A percentile compares a stretch with the other conserved stretches of the same genome.
Conservation (phyloP, 2,113 vertebrate genomes). For the Odobenus rosmarus region DNA sequence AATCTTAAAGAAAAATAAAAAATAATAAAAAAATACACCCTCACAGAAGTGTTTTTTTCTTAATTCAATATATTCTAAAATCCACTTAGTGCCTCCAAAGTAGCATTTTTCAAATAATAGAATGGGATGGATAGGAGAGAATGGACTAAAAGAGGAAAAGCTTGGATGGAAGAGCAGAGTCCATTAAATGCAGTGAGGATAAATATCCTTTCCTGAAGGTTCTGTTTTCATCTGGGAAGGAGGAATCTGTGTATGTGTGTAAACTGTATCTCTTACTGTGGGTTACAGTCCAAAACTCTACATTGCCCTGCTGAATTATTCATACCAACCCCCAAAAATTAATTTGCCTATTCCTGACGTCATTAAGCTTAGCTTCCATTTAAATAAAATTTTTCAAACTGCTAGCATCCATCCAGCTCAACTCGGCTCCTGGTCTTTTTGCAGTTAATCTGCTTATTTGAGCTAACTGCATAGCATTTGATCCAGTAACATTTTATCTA, state of each 20-base stretch:
- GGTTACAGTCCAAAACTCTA: background rate
- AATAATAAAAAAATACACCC: too few relatives aligned
- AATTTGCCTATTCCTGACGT: background rate
- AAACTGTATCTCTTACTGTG: background rate
- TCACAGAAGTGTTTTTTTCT: background rate
- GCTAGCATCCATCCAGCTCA: background rate
- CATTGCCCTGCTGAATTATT: background rate
- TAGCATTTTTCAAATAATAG: background rate
- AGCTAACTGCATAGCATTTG: background rate
- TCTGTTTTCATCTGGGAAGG: background rate
- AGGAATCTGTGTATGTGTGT: background rate
- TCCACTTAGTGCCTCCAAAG: background rate
- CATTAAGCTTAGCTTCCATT: background rate
- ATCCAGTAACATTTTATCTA: background rate
- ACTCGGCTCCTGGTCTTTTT: background rate
- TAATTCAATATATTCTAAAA: background rate
- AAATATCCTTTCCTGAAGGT: background rate
- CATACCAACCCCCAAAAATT: background rate
- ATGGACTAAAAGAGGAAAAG: background rate
- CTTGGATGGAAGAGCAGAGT: background rate
- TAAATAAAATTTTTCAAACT: conserved; percentile 14
- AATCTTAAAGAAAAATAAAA: too few relatives aligned
- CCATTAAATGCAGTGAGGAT: background rate
- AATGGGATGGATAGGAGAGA: background rate
- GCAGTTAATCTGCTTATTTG: background rate